Conservation (phyloP, 2,797 vertebrate species). For the Falco columbarius region DNA sequence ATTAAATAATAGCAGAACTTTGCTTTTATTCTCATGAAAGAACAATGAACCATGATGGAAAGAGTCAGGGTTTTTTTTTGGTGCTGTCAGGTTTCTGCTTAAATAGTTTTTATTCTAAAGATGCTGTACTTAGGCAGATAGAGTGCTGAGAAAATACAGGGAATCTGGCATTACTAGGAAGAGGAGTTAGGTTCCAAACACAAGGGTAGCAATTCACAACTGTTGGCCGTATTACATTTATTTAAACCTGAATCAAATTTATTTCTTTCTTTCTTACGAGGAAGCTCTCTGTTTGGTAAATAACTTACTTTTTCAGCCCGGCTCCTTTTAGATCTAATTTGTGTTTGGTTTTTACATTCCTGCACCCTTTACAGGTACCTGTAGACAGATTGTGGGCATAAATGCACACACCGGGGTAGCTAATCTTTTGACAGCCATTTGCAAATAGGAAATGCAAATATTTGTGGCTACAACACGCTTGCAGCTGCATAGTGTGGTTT, state of each 20-base stretch:
- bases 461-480: background rate
- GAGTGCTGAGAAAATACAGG: background rate
- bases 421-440: background rate
- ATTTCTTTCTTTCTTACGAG: background rate
- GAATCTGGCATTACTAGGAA: background rate
- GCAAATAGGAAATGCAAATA: background rate
- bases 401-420: background rate
- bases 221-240: background rate
- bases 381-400: background rate
- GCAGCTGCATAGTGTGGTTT: constrained; percentile 19
- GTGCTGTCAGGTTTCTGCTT: background rate
- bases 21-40: background rate
- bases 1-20: background rate
- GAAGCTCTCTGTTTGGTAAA: background rate
- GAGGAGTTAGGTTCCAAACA: background rate
- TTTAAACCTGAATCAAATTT: background rate
- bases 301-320: background rate
- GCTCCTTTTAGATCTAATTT: background rate
- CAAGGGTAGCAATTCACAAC: background rate
- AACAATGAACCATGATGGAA: background rate
- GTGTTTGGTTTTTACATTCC: background rate
- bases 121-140: background rate
- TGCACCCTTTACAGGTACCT: background rate
- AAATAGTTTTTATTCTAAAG: background rate
- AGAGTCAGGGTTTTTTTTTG: background rate